A percentile compares a stretch with the other conserved stretches of the same genome.
Evolutionary conservation across 2,113 vertebrate genomes (phyloP).

Genomic region (Lophius piscatorius): DNA sequence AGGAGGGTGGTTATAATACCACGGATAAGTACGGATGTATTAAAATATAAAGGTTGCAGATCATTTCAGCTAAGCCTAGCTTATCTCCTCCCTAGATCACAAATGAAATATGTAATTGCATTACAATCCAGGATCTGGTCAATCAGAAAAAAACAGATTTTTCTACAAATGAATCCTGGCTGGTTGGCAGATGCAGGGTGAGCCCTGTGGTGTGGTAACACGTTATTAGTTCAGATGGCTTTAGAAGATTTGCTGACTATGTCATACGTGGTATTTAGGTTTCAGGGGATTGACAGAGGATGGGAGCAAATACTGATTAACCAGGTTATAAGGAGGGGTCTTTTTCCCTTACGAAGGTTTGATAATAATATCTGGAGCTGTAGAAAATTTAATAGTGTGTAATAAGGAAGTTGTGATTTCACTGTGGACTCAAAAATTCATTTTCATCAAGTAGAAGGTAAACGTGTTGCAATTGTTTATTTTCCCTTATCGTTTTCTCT

Average conservation of each 20-base stretch:
- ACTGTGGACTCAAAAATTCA: conserved; percentile 9
- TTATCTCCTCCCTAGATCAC: conserved; percentile 64
- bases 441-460: conserved; percentile 26
- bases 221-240: conserved; percentile 59
- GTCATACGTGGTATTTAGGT: conserved; percentile 41
- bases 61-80: conserved; percentile 64
- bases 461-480: conserved; percentile 19
- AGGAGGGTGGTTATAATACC: conserved; percentile 54
- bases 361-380: conserved; percentile 1
- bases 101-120: conserved; percentile 73
- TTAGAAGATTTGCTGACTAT: conserved; percentile 53
- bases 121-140: conserved; percentile 62
- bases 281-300: conserved; percentile 47
- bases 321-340: conserved; percentile 1
- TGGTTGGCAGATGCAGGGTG: conserved; percentile 31
- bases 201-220: conserved; percentile 26
- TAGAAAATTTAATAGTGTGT: conserved; percentile 4
- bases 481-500: conserved; percentile 30
- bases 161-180: conserved; percentile 57
- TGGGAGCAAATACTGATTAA: conserved; percentile 41
- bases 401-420: conserved; percentile 5
- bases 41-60: conserved; percentile 76
- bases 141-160: conserved; percentile 68
- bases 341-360: conserved; percentile 10
- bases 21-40: conserved; percentile 58